Conservation (phyloP, 2,888 invertebrate species). For the Nematopogon swammerdamellus region DNA sequence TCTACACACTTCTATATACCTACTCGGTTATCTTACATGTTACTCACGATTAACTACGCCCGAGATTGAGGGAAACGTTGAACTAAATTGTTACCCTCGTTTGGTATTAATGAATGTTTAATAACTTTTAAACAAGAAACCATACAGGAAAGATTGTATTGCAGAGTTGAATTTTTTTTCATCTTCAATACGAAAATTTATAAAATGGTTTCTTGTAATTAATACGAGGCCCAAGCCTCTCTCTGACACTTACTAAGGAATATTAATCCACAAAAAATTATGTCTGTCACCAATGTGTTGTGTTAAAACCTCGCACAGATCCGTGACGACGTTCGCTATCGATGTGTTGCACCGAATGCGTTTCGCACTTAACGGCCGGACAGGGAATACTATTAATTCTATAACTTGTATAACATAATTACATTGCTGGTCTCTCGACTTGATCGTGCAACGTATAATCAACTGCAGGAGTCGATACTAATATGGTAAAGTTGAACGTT, state of each 20-base stretch:
- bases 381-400: too few relatives aligned
- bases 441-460: too few relatives aligned
- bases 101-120: slow-evolving; percentile 13
- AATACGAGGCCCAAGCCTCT: too few relatives aligned
- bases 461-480: too few relatives aligned
- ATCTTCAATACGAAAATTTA: neutral
- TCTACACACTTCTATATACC: neutral
- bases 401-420: too few relatives aligned
- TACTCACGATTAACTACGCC: too few relatives aligned
- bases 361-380: too few relatives aligned
- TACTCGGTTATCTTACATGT: neutral
- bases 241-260: neutral
- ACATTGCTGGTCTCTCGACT: too few relatives aligned
- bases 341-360: too few relatives aligned
- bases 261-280: neutral
- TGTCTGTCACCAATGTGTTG: neutral
- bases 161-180: neutral
- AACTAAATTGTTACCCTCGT: slow-evolving; percentile 4
- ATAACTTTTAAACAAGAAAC: slow-evolving; percentile 14
- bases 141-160: slow-evolving; percentile 8
- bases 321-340: too few relatives aligned
- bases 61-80: neutral
- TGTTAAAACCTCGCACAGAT: too few relatives aligned
- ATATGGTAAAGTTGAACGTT: too few relatives aligned
- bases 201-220: neutral